These are phyloP conservation scores for Mythimna vitellina DNA, from an alignment of 2,888 invertebrate species.

Conservation along the genomic window DNA sequence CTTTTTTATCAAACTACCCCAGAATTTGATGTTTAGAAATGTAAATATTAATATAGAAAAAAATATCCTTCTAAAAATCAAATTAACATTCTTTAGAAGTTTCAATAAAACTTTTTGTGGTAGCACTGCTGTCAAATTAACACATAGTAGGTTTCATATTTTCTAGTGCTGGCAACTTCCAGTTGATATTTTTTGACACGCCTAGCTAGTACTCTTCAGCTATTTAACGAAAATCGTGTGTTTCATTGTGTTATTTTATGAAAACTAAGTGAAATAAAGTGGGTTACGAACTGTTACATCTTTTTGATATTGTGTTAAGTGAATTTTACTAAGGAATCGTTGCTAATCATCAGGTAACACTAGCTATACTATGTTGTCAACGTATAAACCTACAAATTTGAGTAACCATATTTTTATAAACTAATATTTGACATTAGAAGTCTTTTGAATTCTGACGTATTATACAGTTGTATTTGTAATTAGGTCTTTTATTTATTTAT, in stretches of 20 bases:
- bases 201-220: conserved; percentile 39
- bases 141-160: not conserved
- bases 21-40: too few species aligned
- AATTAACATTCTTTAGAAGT: not conserved
- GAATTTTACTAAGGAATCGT: conserved; percentile 25
- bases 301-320: conserved; percentile 19
- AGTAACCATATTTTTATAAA: not conserved
- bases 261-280: conserved; percentile 50
- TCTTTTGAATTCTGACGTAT: conserved; percentile 13
- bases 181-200: conserved; percentile 62
- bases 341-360: conserved; percentile 54
- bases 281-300: conserved; percentile 22
- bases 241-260: conserved; percentile 41
- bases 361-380: conserved; percentile 50
- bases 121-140: conserved; percentile 2
- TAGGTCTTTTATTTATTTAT: conserved; percentile 18
- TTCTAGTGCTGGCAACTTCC: conserved; percentile 26
- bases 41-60: too few species aligned
- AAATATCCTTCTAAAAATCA: too few species aligned
- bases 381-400: conserved; percentile 43
- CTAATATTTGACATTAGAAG: not conserved
- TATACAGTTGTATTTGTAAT: conserved; percentile 44
- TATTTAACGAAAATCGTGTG: conserved; percentile 36
- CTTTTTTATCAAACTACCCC: too few species aligned
- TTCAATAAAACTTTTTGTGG: conserved; percentile 8